Base-by-base conservation (phyloP, 2,888 invertebrate genomes). In the Cryptocephalus primarius region DNA sequence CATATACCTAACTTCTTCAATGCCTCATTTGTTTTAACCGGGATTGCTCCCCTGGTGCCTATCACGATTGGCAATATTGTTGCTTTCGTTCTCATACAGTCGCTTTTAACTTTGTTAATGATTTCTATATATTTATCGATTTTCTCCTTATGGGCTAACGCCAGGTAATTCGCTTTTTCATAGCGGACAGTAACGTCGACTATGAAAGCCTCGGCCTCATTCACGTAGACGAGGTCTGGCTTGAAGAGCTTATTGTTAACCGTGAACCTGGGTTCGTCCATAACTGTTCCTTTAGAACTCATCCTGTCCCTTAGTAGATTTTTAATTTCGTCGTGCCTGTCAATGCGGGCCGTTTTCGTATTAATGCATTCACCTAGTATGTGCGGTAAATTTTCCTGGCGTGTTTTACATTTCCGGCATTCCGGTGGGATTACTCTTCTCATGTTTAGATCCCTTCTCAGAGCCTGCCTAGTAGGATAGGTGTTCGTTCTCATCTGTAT, bases 1-100 rank as follows among this genome's bases (percentile, higher is more conserved):
- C 33, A 22, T 1, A 64, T 53, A 4, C 58, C 57, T 1, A 64
- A 48, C 34, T 48, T 47, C 3, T 39, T 38, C 1, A 64, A 51
- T 14, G 50, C 47, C 1, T 13, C 6, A 11, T 57, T 33, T 31
- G 64, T 66, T 43, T 51, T 45, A 50, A 45, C 57, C 38, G 64
- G 63, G 49, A 65, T 48, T 10, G 61, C 60, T 10, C 63, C 63
- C 49, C 63, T 51, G 39, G 63, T 62, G 8, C 65, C 63, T 13
- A 65, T 56, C 42, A 65, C 61, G 6, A 64, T 53, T 0, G 64
- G 64, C 43, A 63, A 52, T 40, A 63, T 62, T 39, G 53, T 45
- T 0, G 52, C 55, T 39, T 36, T 39, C 8, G 40, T 4, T 0
- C 47, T 55, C 4, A 49, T 50, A 4, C 48, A 53, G 32, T 41